A percentile compares a stretch with the other conserved stretches of the same genome.
Conservation (phyloP, 2,888 invertebrate species). For the Hylaea fasciaria region DNA sequence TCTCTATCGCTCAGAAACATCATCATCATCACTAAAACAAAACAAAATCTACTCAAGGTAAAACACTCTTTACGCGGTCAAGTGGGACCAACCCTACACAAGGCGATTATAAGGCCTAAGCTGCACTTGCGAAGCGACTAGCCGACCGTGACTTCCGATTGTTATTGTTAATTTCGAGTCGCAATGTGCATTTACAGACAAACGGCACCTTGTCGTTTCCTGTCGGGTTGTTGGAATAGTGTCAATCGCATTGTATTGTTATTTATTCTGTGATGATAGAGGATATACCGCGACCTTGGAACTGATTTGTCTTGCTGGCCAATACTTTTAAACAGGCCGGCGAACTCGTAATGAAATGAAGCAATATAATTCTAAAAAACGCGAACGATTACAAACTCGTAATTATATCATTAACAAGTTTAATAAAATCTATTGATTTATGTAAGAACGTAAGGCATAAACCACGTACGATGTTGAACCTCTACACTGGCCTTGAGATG, state of each 20-base stretch:
- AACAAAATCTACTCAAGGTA: too few species aligned
- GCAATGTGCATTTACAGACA: neutral
- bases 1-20: too few species aligned
- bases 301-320: conserved; percentile 3
- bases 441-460: neutral
- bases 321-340: neutral
- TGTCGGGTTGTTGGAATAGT: neutral
- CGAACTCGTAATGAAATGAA: too few species aligned
- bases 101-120: conserved; percentile 2
- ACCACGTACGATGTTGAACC: neutral
- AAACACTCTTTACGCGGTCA: too few species aligned
- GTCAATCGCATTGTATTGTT: neutral
- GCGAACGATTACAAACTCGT: too few species aligned
- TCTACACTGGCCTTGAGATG: conserved; percentile 2
- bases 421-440: too few species aligned
- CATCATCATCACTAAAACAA: too few species aligned
- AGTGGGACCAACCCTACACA: neutral
- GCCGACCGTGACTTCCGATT: conserved; percentile 19
- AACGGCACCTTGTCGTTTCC: conserved; percentile 4
- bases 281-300: conserved; percentile 10
- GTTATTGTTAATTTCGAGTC: conserved; percentile 11
- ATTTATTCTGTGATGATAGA: neutral
- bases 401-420: too few species aligned
- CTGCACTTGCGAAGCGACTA: conserved; percentile 17
- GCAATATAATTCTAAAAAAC: too few species aligned